Conservation (phyloP, 2,113 vertebrate species). For the Python bivittatus region DNA sequence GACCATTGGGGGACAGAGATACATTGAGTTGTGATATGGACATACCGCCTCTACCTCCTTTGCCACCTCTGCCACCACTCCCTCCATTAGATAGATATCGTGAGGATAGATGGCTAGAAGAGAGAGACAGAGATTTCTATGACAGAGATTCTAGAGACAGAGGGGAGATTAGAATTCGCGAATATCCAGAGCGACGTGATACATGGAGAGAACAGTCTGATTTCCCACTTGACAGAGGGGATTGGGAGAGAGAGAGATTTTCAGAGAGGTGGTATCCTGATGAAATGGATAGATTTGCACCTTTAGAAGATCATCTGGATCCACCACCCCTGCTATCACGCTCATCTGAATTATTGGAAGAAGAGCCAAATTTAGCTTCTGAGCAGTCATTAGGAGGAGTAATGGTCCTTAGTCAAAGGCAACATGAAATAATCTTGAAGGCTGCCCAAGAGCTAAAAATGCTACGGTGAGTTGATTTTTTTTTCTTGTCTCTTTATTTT, state of each 20-base stretch:
- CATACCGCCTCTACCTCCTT: conserved; percentile 78
- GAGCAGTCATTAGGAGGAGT: conserved; percentile 78
- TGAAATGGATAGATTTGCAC: conserved; percentile 74
- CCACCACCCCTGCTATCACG: conserved; percentile 64
- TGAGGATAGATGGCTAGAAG: conserved; percentile 85
- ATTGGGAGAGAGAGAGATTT: conserved; percentile 85
- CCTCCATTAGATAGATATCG: conserved; percentile 83
- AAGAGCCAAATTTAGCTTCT: conserved; percentile 75
- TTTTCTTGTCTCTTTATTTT: conserved; percentile 8
- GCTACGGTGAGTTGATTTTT: conserved; percentile 84
- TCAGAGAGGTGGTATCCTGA: conserved; percentile 78
- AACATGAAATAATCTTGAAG: conserved; percentile 98
- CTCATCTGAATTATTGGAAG: conserved; percentile 74
- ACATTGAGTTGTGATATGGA: conserved; percentile 79
- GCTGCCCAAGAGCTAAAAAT: conserved; percentile 98
- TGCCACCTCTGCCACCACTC: conserved; percentile 76
- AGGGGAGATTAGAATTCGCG: conserved; percentile 83
- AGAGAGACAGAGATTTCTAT: conserved; percentile 82
- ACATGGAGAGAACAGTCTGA: conserved; percentile 80
- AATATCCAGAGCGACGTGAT: conserved; percentile 82
- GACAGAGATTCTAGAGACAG: conserved; percentile 82
- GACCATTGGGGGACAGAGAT: conserved; percentile 82
- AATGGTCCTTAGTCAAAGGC: conserved; percentile 95
- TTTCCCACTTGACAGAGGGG: conserved; percentile 76
- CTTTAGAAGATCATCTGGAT: conserved; percentile 76